Conservation (phyloP, 2,888 invertebrate species). For the Phania funesta region DNA sequence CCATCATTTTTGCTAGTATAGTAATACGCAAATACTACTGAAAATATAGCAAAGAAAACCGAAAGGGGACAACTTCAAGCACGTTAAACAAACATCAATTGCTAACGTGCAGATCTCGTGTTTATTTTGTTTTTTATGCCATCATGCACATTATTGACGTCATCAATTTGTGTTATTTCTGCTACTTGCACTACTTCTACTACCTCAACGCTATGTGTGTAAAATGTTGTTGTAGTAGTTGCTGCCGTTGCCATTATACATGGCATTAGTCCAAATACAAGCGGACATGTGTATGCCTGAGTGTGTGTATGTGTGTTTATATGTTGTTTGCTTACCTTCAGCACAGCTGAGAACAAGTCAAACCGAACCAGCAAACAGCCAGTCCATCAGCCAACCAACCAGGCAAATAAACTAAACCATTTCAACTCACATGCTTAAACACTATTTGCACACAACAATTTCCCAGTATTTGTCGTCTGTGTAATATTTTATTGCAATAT, state of each 20-base stretch:
- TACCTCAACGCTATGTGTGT: constrained; percentile 5
- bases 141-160: constrained; percentile 63
- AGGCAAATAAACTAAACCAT: constrained; percentile 6
- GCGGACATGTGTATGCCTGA: neutral
- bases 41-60: neutral
- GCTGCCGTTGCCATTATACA: constrained; percentile 27
- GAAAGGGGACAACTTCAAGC: neutral
- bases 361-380: constrained; percentile 30
- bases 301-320: neutral
- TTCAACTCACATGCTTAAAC: constrained; percentile 5
- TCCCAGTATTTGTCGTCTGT: constrained; percentile 39
- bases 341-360: constrained; percentile 47
- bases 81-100: constrained; percentile 4
- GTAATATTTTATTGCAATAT: neutral
- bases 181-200: constrained; percentile 12
- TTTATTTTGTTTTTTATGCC: constrained; percentile 32
- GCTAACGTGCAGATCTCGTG: constrained; percentile 59
- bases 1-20: too few species aligned
- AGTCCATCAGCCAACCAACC: constrained; percentile 6
- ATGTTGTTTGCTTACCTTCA: constrained; percentile 47
- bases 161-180: constrained; percentile 53
- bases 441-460: constrained; percentile 5
- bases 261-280: constrained; percentile 61
- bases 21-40: too few species aligned
- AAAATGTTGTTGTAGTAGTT: constrained; percentile 23